These are phyloP conservation scores for Bolinopsis microptera DNA, from an alignment of 37 sponge, comb jelly and placozoan genomes.

Conservation along the genomic window DNA sequence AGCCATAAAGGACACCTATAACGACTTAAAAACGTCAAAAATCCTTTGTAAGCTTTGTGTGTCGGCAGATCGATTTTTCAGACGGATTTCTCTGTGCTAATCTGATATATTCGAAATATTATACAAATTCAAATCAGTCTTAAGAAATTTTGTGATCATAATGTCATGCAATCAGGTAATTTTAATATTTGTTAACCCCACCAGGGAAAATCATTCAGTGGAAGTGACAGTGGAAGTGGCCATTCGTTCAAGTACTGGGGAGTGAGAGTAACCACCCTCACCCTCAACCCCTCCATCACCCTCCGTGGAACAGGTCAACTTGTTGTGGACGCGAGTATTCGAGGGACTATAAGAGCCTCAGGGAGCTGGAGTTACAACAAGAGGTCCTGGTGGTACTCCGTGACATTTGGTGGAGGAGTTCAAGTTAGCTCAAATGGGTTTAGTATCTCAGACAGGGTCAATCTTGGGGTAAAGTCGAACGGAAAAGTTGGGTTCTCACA, in stretches of 20 bases:
- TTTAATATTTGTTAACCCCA: neutral
- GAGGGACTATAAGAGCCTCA: neutral
- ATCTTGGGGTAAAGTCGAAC: neutral
- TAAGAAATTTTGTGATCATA: too few species aligned
- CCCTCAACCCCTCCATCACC: neutral
- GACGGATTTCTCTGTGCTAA: too few species aligned
- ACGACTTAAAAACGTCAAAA: too few species aligned
- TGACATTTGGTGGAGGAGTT: neutral
- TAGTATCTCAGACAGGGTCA: neutral
- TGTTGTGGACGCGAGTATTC: neutral
- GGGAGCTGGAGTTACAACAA: slow-evolving; percentile 10
- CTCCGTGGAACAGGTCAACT: slow-evolving; percentile 17
- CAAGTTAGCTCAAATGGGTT: neutral
- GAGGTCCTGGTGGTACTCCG: slow-evolving; percentile 17
- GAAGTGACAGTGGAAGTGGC: neutral
- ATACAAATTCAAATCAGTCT: too few species aligned
- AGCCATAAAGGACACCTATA: too few species aligned
- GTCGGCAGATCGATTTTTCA: too few species aligned
- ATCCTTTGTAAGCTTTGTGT: too few species aligned
- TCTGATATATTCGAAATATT: too few species aligned
- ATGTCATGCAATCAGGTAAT: too few species aligned
- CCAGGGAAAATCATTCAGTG: neutral
- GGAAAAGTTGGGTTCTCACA: neutral
- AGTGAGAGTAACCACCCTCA: neutral
- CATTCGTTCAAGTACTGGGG: neutral